These are phyloP conservation scores for Phyllotreta cruciferae DNA, from an alignment of 2,888 invertebrate species.

Conservation along the genomic window DNA sequence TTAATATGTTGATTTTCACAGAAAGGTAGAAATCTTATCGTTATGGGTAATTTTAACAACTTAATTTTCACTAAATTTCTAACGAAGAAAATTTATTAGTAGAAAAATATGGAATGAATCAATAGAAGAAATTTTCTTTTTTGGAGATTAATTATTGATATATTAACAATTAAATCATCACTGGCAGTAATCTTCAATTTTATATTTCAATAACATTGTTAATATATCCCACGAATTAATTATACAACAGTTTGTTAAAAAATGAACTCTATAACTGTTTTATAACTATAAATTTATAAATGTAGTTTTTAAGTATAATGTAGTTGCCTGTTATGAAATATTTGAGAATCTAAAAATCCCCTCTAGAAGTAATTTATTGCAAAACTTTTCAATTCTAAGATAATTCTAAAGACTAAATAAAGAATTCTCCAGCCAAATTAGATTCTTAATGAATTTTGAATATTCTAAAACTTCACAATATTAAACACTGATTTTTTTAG, in stretches of 20 bases:
- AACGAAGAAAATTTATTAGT: conserved; percentile 4
- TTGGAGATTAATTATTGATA: not conserved
- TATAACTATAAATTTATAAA: not conserved
- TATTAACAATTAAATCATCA: not conserved
- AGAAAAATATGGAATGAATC: too few species aligned
- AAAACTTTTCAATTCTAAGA: too few species aligned
- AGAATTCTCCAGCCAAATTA: too few species aligned
- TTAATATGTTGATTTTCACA: conserved; percentile 15
- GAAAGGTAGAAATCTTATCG: conserved; percentile 9
- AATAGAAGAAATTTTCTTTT: too few species aligned
- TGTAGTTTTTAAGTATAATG: conserved; percentile 2
- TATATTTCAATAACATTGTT: conserved; percentile 1
- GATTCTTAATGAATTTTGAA: too few species aligned
- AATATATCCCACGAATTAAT: conserved; percentile 5
- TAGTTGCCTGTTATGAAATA: conserved; percentile 8
- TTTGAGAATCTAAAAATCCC: conserved; percentile 1
- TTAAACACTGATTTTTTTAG: too few species aligned
- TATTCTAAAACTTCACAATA: too few species aligned
- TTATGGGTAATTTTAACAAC: conserved; percentile 8
- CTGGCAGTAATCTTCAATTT: not conserved
- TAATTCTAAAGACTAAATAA: too few species aligned
- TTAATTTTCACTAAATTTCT: not conserved
- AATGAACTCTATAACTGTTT: too few species aligned
- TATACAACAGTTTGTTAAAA: conserved; percentile 4
- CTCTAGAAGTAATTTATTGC: too few species aligned